Conservation (phyloP, 2,113 vertebrate genomes). For the Bubalus kerabau region DNA sequence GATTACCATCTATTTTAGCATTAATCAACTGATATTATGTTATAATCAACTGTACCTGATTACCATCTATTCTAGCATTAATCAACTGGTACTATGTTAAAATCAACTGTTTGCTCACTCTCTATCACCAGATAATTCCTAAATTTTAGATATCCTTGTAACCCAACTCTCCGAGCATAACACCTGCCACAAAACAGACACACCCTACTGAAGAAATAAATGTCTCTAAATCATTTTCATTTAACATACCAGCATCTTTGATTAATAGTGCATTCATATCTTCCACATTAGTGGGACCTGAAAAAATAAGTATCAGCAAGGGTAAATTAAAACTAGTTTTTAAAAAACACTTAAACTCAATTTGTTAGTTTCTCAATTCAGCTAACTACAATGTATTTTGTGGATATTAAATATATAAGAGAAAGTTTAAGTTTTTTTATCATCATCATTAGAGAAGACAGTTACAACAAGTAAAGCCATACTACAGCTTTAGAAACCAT, state of each 20-base stretch:
- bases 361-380: not conserved
- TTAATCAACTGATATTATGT: not conserved
- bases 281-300: slow-evolving; percentile 89
- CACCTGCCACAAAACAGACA: not conserved
- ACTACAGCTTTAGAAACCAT: not conserved
- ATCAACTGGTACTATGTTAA: not conserved
- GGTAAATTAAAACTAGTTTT: slow-evolving; percentile 16
- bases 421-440: not conserved
- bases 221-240: slow-evolving; percentile 22
- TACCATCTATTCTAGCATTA: not conserved
- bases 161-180: not conserved
- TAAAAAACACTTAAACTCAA: slow-evolving; percentile 5
- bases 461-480: not conserved
- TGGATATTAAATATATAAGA: not conserved
- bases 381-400: not conserved
- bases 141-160: not conserved
- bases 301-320: slow-evolving; percentile 51
- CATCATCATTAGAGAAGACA: not conserved
- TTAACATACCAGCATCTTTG: slow-evolving; percentile 94
- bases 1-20: not conserved
- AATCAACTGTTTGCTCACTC: not conserved
- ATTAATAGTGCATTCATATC: slow-evolving; percentile 91
- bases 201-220: not conserved
- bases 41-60: not conserved
- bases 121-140: not conserved